Evolutionary conservation across 2,113 vertebrate genomes (phyloP).

Genomic region (Sylvilagus bachmani): DNA sequence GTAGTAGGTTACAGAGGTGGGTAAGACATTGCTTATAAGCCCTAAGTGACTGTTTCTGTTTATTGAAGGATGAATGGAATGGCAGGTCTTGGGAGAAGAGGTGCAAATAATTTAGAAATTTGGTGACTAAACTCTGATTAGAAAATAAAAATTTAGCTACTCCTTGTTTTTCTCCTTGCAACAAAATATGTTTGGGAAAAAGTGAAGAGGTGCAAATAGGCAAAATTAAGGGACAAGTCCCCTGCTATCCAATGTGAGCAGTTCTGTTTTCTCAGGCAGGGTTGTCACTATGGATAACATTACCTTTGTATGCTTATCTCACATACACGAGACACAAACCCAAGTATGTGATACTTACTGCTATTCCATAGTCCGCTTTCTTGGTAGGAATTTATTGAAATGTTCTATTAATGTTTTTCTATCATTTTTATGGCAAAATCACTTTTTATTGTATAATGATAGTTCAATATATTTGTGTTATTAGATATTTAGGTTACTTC

Average conservation of each 20-base stretch:
- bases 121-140: neutral
- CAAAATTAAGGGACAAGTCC: neutral
- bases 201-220: neutral
- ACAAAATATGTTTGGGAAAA: conserved; percentile 39
- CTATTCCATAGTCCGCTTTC: neutral
- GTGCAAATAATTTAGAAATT: conserved; percentile 38
- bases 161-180: neutral
- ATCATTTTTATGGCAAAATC: neutral
- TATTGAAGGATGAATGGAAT: neutral
- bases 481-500: neutral
- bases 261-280: neutral
- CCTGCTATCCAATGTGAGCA: neutral
- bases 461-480: neutral
- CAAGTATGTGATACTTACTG: neutral
- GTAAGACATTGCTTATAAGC: neutral
- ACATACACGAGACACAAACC: neutral
- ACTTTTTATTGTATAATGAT: neutral
- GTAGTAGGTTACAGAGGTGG: neutral
- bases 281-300: neutral
- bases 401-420: conserved; percentile 2
- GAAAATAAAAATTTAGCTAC: neutral
- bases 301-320: neutral
- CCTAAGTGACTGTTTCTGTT: neutral
- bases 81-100: neutral
- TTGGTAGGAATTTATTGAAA: neutral